Conservation (phyloP, 1,140 invertebrate genomes). For the Muscidifurax raptorellus region DNA sequence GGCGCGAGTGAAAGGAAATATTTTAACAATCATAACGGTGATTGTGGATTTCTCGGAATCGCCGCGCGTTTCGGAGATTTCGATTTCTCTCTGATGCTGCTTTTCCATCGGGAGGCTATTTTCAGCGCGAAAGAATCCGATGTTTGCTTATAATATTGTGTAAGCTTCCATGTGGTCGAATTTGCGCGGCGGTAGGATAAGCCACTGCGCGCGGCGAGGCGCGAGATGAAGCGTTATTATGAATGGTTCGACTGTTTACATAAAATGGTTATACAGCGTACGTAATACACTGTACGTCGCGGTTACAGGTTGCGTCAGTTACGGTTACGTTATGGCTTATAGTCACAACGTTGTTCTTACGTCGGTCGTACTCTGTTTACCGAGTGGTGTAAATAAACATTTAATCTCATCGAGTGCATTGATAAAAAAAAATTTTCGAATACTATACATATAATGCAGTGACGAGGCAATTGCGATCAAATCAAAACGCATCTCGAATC, state of each 20-base stretch:
- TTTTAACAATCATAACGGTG: slow-evolving; percentile 36
- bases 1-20: slow-evolving; percentile 43
- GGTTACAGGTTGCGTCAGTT: background rate
- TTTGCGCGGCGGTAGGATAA: too few relatives aligned
- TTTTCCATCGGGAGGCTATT: background rate
- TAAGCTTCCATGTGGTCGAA: too few relatives aligned
- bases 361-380: too few relatives aligned
- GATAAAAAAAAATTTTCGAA: too few relatives aligned
- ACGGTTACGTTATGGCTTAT: background rate
- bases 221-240: background rate
- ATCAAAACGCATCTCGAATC: too few relatives aligned
- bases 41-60: slow-evolving; percentile 24
- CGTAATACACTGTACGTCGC: background rate
- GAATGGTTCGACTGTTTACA: background rate
- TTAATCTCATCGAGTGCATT: too few relatives aligned
- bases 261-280: background rate
- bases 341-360: too few relatives aligned
- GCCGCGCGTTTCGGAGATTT: slow-evolving; percentile 9
- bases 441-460: too few relatives aligned
- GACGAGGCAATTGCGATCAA: too few relatives aligned
- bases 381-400: too few relatives aligned
- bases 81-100: slow-evolving; percentile 18
- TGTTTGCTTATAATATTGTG: too few relatives aligned
- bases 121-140: background rate
- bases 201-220: too few relatives aligned